Evolutionary conservation across 2,888 invertebrate genomes (phyloP).

Genomic region (Auanema freiburgensis): DNA sequence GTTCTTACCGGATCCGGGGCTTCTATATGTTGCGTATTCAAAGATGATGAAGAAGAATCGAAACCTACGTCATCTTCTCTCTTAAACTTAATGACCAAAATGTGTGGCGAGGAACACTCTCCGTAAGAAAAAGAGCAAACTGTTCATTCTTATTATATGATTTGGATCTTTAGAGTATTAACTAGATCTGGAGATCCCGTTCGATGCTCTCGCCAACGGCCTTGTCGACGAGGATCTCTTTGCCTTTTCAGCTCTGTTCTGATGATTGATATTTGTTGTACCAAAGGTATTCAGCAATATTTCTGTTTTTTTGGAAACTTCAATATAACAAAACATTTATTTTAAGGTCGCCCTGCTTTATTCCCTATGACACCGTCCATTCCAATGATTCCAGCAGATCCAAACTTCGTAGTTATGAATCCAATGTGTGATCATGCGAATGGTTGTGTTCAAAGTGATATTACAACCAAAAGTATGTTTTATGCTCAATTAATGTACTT

Average conservation of each 20-base stretch:
- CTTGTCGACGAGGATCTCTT: constrained; percentile 34
- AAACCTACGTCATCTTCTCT: constrained; percentile 24
- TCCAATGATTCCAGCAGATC: too few relatives aligned
- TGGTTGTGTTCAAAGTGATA: too few relatives aligned
- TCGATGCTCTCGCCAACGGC: constrained; percentile 39
- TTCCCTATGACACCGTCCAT: too few relatives aligned
- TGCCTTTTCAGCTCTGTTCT: constrained; percentile 45
- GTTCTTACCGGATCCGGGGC: constrained; percentile 18
- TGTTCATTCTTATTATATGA: background rate
- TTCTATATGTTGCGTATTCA: constrained; percentile 30
- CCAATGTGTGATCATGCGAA: too few relatives aligned
- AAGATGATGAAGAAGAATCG: background rate
- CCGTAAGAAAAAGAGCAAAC: constrained; percentile 9
- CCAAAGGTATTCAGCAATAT: constrained; percentile 5
- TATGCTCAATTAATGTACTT: background rate
- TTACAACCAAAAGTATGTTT: too few relatives aligned
- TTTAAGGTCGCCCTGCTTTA: too few relatives aligned
- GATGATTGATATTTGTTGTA: constrained; percentile 48
- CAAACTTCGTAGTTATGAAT: too few relatives aligned
- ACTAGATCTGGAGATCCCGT: constrained; percentile 40
- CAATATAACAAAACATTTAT: too few relatives aligned
- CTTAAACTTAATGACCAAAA: constrained; percentile 29
- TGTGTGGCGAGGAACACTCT: constrained; percentile 13
- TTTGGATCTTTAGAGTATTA: constrained; percentile 26
- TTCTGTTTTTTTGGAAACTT: too few relatives aligned